Evolutionary conservation across 2,797 vertebrate genomes (phyloP), one percentile per base, ranked within the genome.

Genomic region (Steatocranus sp.): DNA sequence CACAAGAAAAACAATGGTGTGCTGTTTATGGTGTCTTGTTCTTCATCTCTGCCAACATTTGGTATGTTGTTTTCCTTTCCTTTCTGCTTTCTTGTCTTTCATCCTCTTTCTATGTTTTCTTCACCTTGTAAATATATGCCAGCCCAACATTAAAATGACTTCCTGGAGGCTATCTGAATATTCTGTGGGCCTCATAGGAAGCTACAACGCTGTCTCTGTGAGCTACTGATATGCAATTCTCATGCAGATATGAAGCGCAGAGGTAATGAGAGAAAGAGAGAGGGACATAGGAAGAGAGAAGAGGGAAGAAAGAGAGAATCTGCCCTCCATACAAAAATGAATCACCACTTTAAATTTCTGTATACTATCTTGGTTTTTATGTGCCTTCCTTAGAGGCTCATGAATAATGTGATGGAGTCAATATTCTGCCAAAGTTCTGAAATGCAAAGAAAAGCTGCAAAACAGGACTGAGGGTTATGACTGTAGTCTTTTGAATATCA

Each of bases 381-480:
- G 77, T 80, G 83, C 56, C 38, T 85, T 87, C 84, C 91, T 90
- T 73, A 53, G 73, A 86, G 82, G 76, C 78, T 92, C 83, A 91
- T 93, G 89, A 93, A 94, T 93, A 93, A 88, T 84, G 90, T 84
- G 84, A 93, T 91, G 48, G 85, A 89, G 88, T 82, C 88, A 87
- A 83, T 91, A 89, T 86, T 76, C 80, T 23, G 76, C 54, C 68
- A 15, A 79, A 25, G 7, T 86, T 78, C 68, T 80, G 50, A 86
- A 83, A 83, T 79, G 73, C 49, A 68, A 83, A 82, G 50, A 76
- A 83, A 82, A 34, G 34, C 46, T 77, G 61, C 12, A 76, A 79
- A 84, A 66, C 23, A 53, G 18, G 17, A 49, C 11, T n/a, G 8
- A 76, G 56, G 32, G 23, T 66, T 76, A 84, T 76, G 70, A 83